Base-by-base conservation (phyloP, 2,113 vertebrate genomes). In the Rhinolophus sinicus region DNA sequence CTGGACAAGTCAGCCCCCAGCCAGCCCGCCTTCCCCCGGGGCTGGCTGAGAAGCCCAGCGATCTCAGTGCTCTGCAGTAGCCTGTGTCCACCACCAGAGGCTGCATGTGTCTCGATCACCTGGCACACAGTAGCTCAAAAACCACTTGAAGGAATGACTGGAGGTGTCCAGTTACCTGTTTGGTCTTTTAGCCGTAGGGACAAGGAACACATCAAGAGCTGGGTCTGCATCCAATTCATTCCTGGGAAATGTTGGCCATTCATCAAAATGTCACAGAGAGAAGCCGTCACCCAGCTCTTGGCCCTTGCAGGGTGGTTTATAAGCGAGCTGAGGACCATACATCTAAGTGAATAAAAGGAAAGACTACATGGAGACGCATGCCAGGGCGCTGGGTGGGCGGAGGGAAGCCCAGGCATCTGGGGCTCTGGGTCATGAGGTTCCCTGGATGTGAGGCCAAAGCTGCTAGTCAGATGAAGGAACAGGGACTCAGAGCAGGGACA, bases 221-320 rank as follows among this genome's bases (percentile, higher is more conserved):
- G 60, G 50, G 60, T 88, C 70, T 70, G 64, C 22, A 54, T 84
- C 88, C 33, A 75, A 0, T 60, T 83, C 38, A 84, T 70, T 93
- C 80, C 85, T 67, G 33, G 52, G 58, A 89, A 91, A 86, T 77
- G 67, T 54, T 5, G 6, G 65, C 69, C 69, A 62, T 76, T 95
- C n/a, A 73, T 40, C 73, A 93, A 65, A 93, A 60, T 47, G 33
- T 78, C 95, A 96, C 60, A 89, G 60, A 64, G 50, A 92, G 44
- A 62, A 70, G 35, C 60, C 12, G 60, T 44, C 26, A 50, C 38
- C 62, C 35, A 93, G 52, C 28, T 88, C 84, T 47, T 2, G 21
- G 40, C 73, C 52, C 35, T 87, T 14, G 12, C 38, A 44, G 62
- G 11, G 40, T 67, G 40, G 58, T n/a, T 75, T 75, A 65, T 35